Evolutionary conservation across 2,797 vertebrate genomes (phyloP).

Genomic region (Sebastiscus tertius): DNA sequence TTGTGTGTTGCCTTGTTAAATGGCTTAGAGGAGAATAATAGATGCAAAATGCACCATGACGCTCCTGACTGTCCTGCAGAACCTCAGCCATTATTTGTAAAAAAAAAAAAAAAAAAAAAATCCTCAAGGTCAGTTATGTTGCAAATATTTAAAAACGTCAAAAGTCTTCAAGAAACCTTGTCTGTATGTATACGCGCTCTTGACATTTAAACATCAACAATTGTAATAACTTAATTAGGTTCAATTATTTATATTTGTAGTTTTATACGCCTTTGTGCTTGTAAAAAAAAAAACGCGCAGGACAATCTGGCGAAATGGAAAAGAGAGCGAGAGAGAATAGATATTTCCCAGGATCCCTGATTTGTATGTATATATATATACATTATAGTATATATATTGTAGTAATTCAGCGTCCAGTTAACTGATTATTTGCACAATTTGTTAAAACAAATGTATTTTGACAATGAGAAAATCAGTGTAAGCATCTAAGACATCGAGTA

Average conservation of each 20-base stretch:
- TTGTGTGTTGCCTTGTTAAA: constrained; percentile 55
- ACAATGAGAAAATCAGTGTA: background rate
- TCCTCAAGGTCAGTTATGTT: background rate
- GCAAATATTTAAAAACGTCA: background rate
- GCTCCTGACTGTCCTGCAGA: background rate
- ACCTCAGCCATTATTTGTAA: background rate
- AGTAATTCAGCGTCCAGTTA: background rate
- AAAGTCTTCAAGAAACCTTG: background rate
- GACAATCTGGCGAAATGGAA: background rate
- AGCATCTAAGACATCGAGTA: background rate
- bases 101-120: background rate
- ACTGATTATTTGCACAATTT: constrained; percentile 8
- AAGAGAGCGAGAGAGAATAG: background rate
- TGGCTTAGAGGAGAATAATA: constrained; percentile 25
- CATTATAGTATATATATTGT: background rate
- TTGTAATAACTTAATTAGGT: background rate
- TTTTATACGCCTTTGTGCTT: constrained; percentile 5
- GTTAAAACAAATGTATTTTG: background rate
- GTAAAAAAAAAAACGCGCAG: constrained; percentile 18
- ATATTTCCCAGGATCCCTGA: background rate
- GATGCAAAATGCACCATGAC: constrained; percentile 38
- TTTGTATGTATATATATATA: background rate
- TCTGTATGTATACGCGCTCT: too few relatives aligned
- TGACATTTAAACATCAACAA: background rate
- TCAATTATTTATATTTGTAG: background rate